phyloP scores from a whole-genome alignment of 2,888 invertebrate genomes.

The Blastobasis adustella region DNA sequence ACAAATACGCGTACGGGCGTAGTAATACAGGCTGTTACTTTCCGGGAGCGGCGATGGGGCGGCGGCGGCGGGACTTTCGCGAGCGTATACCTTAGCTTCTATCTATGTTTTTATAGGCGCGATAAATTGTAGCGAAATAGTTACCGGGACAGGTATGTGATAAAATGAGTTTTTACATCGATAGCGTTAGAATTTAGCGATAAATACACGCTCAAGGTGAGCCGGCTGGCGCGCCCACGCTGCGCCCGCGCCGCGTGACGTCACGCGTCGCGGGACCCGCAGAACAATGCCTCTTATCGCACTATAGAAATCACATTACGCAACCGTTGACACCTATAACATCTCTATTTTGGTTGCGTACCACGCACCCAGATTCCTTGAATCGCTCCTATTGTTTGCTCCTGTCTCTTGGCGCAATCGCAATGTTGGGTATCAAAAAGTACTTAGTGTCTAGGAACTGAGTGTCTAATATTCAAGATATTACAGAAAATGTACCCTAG shows the following conservation, averaged over 20 bases:
- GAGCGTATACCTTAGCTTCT: too few species aligned
- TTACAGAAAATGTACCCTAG: too few species aligned
- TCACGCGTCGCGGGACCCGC: slow-evolving; percentile 25
- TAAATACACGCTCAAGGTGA: slow-evolving; percentile 61
- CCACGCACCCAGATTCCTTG: neutral
- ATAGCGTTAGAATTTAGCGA: slow-evolving; percentile 36
- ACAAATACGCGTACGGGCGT: slow-evolving; percentile 69
- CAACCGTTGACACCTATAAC: slow-evolving; percentile 47
- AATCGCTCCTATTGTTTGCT: too few species aligned
- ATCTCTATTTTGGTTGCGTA: slow-evolving; percentile 35
- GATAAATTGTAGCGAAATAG: too few species aligned
- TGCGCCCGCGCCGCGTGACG: slow-evolving; percentile 39
- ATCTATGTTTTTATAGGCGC: too few species aligned
- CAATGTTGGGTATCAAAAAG: too few species aligned
- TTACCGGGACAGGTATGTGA: slow-evolving; percentile 12
- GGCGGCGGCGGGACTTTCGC: too few species aligned
- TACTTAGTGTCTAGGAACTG: too few species aligned
- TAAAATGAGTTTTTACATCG: slow-evolving; percentile 24
- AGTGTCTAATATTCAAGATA: too few species aligned
- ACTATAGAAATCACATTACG: slow-evolving; percentile 47
- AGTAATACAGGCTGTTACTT: slow-evolving; percentile 64
- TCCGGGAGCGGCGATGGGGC: neutral
- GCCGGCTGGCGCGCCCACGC: slow-evolving; percentile 58
- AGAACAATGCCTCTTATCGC: slow-evolving; percentile 53
- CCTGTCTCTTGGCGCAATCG: too few species aligned